Percentiles rank a stretch among this genome's conserved stretches.
Evolutionary conservation across 2,113 vertebrate genomes (phyloP).

Genomic region (Haemorhous mexicanus): DNA sequence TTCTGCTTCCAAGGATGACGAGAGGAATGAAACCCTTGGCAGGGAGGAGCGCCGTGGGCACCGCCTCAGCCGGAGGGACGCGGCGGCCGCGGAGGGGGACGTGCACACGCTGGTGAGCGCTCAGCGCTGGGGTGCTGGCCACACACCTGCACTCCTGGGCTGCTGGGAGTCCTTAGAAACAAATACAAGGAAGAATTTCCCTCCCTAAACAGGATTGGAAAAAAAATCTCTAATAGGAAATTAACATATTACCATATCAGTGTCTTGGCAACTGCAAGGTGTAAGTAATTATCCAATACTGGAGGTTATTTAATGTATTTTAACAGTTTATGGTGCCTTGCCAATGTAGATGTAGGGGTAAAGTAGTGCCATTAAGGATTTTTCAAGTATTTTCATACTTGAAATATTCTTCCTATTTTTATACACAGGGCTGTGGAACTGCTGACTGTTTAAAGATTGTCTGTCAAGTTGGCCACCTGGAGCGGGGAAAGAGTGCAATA

Average conservation of each 20-base stretch:
- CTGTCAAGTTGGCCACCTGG: slow-evolving; percentile 93
- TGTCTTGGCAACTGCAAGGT: background rate
- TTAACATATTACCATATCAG: rapidly evolving
- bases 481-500: slow-evolving; percentile 88
- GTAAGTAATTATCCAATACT: background rate
- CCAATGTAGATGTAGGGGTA: background rate
- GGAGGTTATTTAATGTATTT: background rate
- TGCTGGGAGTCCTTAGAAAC: background rate
- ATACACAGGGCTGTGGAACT: slow-evolving; percentile 80
- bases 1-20: slow-evolving; percentile 60
- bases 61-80: slow-evolving; percentile 77
- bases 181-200: background rate
- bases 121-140: background rate
- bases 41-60: slow-evolving; percentile 71
- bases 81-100: slow-evolving; percentile 64
- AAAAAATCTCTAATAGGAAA: background rate
- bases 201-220: background rate
- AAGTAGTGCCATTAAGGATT: background rate
- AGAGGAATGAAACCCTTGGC: slow-evolving; percentile 73
- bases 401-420: background rate
- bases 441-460: slow-evolving; percentile 83
- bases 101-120: slow-evolving; percentile 83
- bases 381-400: background rate
- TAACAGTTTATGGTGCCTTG: background rate
- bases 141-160: background rate